phyloP scores from a whole-genome alignment of 1,140 invertebrate species.

The Orchesella cincta region DNA sequence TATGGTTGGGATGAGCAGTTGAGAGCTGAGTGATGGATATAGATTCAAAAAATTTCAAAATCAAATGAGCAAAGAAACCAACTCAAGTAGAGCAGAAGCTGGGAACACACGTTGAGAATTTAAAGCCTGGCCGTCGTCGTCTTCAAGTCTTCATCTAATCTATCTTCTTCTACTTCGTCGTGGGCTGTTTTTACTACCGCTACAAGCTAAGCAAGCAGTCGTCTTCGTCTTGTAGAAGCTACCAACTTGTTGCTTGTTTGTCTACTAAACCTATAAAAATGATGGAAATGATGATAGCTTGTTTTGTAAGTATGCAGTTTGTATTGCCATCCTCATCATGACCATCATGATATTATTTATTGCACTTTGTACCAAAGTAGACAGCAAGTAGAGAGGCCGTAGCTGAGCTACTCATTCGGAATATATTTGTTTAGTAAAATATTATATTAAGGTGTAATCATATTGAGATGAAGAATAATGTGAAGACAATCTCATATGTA shows the following conservation, averaged over 20 bases:
- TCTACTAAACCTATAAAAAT: constrained; percentile 21
- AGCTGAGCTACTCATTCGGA: neutral
- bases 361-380: neutral
- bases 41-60: constrained; percentile 9
- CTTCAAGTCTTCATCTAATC: constrained; percentile 19
- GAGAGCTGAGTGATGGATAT: constrained; percentile 1
- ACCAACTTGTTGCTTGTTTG: constrained; percentile 15
- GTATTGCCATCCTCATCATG: neutral
- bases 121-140: neutral
- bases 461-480: neutral
- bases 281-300: constrained; percentile 17
- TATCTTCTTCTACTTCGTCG: constrained; percentile 6
- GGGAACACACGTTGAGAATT: constrained; percentile 5
- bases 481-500: too few species aligned
- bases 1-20: constrained; percentile 3
- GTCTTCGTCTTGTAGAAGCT: neutral
- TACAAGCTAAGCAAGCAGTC: neutral
- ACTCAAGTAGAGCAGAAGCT: neutral
- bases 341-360: constrained; percentile 5
- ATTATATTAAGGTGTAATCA: neutral
- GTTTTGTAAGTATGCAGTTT: constrained; percentile 12
- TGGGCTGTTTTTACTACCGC: neutral
- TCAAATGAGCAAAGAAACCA: neutral
- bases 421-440: neutral
- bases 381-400: neutral